Evolutionary conservation across 2,113 vertebrate species (phyloP), one percentile per base, ranked within the genome.

Genomic region (Festucalex cinctus): DNA sequence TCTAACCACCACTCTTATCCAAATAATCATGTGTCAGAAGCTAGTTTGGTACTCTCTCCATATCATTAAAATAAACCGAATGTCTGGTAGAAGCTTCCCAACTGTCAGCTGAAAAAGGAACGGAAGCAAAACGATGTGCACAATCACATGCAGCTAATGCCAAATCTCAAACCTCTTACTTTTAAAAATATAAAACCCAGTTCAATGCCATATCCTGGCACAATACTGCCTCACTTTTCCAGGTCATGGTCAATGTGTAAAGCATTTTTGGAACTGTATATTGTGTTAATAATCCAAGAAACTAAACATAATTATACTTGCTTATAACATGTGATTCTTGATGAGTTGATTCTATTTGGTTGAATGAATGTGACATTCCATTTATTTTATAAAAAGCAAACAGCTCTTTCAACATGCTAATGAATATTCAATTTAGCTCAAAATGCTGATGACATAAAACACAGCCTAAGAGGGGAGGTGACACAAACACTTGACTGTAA

Each of bases 381-480:
- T 77, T 16, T 28, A 37, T 57, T 65, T 41, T 64, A 20, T 54
- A 17, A n/a, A 56, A 64, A 70, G 57, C 71, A 65, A 79, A 39
- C 43, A 58, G 58, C 17, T 37, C 77, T 32, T 19, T 22, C 59
- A 73, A 54, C 19, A 32, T 69, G 65, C 46, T 68, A 58, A 82
- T 85, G 69, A 86, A 86, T 88, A 84, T 86, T 86, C 44, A 77
- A 67, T 73, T 69, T 59, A 26, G 72, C 56, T 41, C 77, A 36
- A 67, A 74, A 49, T 9, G 37, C 59, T 37, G 13, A 66, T 58
- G 59, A 48, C 16, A 66, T 46, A 65, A 9, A 65, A 28, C 16
- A 59, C 5, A 17, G n/a, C 13, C 9, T 6, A 35, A 20, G 19
- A 20, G 17, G 26, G 68, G 67, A 1, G 3, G 43, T 17, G 43